Base-by-base conservation (phyloP, 37 sponge, comb jelly and placozoan genomes). In the Hormiphora californensis region DNA sequence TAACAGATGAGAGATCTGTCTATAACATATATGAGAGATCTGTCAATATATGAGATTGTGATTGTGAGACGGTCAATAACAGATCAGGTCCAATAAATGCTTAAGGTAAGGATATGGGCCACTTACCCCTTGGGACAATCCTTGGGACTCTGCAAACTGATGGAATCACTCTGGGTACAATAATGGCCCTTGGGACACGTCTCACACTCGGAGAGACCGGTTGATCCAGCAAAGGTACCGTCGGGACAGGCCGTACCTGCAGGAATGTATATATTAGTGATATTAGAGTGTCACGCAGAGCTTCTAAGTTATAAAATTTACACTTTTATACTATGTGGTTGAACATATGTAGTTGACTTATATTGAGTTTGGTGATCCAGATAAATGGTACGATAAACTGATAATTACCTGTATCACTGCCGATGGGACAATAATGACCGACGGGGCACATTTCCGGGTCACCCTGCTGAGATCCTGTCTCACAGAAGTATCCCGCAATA, bases 401-500 rank as follows among this genome's bases (percentile, higher is more conserved):
- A n/a, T n/a, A n/a, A n/a, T 39, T 9, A 73, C 81, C 81, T 43
- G 81, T 23, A 43, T 49, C 4, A 25, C 53, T 33, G 0, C 87
- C 87, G 1, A 39, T 44, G 7, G 63, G 67, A 25, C 87, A 87
- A 44, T 63, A 87, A 25, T 49, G 61, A 35, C 87, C 87, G 1
- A 63, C 36, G 9, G 87, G 87, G 28, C 87, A 87, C 12, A 32
- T 44, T 49, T 55, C 87, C 0, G 62, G 62, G 54, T 46, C 67
- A 38, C 21, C 19, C 15, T 38, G 33, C 40, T 17, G 32, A 40
- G 32, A 46, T 7, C 87, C 67, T 11, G 87, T 34, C 11, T 19
- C 17, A 43, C 89, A 88, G 85, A 88, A 88, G 51, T 85, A 88
- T 7, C 89, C 85, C 55, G 86, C 89, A 15, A 38, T 54, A 63